Base-by-base conservation (phyloP, 2,797 vertebrate genomes). In the Acrossocheilus wenchowensis region DNA sequence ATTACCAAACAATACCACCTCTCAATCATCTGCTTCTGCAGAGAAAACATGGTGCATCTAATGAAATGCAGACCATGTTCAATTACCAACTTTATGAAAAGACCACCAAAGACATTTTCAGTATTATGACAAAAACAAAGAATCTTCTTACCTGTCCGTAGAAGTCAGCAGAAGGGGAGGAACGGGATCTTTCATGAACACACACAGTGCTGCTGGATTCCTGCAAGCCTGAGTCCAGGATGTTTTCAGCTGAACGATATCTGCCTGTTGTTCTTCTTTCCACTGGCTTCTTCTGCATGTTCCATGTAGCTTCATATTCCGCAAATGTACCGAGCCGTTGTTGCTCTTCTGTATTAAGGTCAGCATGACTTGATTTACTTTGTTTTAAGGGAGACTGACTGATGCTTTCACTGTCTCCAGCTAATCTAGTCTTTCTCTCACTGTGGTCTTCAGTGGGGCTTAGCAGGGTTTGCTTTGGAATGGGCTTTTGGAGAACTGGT, bases 221-320 rank as follows among this genome's bases (percentile, higher is more conserved):
- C 57, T 97, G 96, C 0, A 92, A 90, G n/a, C 94, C 92, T 4
- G 94, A 89, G 7, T 99, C 98, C 21, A 98, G 91, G 91, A 99
- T 99, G 87, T 99, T 97, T 82, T 98, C 98, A 0, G 97, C 97
- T 0, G 98, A 99, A 90, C 95, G 97, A 87, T 94, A 98, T 87
- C 95, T 93, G 43, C 97, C 96, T 0, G 96, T 95, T 6, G 91
- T 91, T 89, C 94, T 94, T 60, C 90, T 89, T 84, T 97, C 98
- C 5, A 92, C 0, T 0, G 88, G 86, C 71, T 95, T 97, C 89
- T 94, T 93, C 91, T 97, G 96, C 43, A 96, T 93, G 91, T 93
- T 96, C 98, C 98, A 99, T 0, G 96, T 96, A 0, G 97, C 97
- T 86, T 98, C 96, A 87, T 98, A 98, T 89, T 99, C 98, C 0